Conservation (phyloP, 2,888 invertebrate species). For the Calliphora vomitoria region DNA sequence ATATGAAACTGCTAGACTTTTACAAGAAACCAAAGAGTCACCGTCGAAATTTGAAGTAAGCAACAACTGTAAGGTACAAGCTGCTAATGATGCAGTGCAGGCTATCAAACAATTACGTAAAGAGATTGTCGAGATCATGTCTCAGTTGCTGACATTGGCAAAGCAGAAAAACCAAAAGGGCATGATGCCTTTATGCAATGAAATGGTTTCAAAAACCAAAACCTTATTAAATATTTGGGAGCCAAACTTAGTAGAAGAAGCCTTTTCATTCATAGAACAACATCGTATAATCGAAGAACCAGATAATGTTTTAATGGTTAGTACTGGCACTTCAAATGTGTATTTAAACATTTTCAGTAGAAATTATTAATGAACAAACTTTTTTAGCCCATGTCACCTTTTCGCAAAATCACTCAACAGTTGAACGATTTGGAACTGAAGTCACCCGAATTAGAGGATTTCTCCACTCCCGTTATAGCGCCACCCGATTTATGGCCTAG, state of each 20-base stretch:
- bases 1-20: slow-evolving; percentile 86
- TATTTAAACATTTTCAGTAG: not conserved
- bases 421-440: slow-evolving; percentile 89
- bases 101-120: slow-evolving; percentile 91
- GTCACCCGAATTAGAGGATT: slow-evolving; percentile 90
- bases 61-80: slow-evolving; percentile 91
- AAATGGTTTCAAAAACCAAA: slow-evolving; percentile 91
- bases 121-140: slow-evolving; percentile 92
- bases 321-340: slow-evolving; percentile 18
- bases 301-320: slow-evolving; percentile 84
- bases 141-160: slow-evolving; percentile 89
- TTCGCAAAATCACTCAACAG: slow-evolving; percentile 91
- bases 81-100: slow-evolving; percentile 92
- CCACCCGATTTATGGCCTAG: slow-evolving; percentile 89
- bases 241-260: slow-evolving; percentile 93
- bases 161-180: slow-evolving; percentile 90
- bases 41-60: slow-evolving; percentile 88
- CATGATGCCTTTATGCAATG: slow-evolving; percentile 91
- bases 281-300: slow-evolving; percentile 86
- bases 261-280: slow-evolving; percentile 92
- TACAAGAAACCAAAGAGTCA: slow-evolving; percentile 92
- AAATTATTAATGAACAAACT: not conserved
- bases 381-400: slow-evolving; percentile 88
- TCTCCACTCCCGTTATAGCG: slow-evolving; percentile 88
- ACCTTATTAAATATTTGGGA: slow-evolving; percentile 94